phyloP scores from a whole-genome alignment of 2,113 vertebrate genomes.

The Taurulus bubalis region DNA sequence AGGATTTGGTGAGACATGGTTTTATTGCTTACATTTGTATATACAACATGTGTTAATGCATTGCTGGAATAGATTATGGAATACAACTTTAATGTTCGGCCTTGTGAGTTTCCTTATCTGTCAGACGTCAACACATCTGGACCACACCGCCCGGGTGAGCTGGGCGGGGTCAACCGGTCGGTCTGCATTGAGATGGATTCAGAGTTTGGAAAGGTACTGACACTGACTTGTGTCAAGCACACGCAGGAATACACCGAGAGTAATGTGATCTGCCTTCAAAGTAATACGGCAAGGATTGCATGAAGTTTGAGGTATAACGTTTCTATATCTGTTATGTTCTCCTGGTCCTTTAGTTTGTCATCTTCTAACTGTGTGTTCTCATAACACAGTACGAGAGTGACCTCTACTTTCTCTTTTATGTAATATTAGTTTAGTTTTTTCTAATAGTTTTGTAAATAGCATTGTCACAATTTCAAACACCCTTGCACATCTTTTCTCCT shows the following conservation, averaged over 20 bases:
- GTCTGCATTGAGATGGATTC: slow-evolving; percentile 45
- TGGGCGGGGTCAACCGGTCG: slow-evolving; percentile 60
- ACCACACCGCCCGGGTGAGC: slow-evolving; percentile 16
- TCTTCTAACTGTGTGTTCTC: background rate
- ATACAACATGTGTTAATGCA: background rate
- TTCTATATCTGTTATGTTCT: background rate
- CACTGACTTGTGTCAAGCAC: background rate
- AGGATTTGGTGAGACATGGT: too few relatives aligned
- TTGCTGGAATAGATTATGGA: background rate
- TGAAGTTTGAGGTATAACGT: background rate
- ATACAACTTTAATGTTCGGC: too few relatives aligned
- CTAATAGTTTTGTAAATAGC: background rate
- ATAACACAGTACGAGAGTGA: background rate
- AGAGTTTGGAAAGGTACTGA: background rate
- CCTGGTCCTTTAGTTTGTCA: background rate
- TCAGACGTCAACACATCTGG: slow-evolving; percentile 18
- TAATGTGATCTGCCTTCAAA: background rate
- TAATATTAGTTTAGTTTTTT: background rate
- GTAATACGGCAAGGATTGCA: background rate
- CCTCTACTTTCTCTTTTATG: background rate
- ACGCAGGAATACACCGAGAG: background rate
- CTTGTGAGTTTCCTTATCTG: slow-evolving; percentile 5
- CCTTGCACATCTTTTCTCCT: too few relatives aligned
- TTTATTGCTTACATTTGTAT: too few relatives aligned
- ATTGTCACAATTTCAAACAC: too few relatives aligned